Conservation (phyloP, 2,888 invertebrate genomes). For the Morinoia aosen region DNA sequence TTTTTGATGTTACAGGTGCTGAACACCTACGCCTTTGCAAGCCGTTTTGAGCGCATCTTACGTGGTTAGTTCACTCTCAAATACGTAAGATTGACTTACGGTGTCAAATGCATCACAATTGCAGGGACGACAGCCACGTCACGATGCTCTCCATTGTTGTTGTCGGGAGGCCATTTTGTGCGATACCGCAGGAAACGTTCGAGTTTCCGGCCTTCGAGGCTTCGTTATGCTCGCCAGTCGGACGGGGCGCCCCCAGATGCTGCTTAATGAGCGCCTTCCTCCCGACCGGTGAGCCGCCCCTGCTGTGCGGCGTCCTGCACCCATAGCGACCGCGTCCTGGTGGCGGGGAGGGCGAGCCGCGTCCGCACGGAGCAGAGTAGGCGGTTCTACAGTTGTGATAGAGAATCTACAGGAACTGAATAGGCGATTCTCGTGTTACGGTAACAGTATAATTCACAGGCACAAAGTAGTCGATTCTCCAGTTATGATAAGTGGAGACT, state of each 20-base stretch:
- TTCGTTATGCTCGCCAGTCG: neutral
- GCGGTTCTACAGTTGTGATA: neutral
- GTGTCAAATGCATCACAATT: neutral
- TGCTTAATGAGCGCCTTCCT: conserved; percentile 10
- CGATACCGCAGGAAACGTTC: conserved; percentile 30
- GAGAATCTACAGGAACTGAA: neutral
- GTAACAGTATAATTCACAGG: too few relatives aligned
- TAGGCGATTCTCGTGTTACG: too few relatives aligned
- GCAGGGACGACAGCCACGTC: neutral
- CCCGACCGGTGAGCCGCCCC: neutral
- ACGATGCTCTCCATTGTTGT: neutral
- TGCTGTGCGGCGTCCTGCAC: neutral
- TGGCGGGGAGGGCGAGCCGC: neutral
- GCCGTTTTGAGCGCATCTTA: too few relatives aligned
- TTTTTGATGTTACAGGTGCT: too few relatives aligned
- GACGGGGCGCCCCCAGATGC: neutral
- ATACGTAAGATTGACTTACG: neutral
- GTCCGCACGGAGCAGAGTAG: neutral
- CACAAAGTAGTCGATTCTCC: too few relatives aligned
- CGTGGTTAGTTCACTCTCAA: neutral
- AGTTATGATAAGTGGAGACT: too few relatives aligned
- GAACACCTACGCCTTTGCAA: too few relatives aligned
- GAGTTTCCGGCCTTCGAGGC: neutral
- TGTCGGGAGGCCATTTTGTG: conserved; percentile 42
- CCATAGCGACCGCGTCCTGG: neutral